phyloP scores from a whole-genome alignment of 2,797 vertebrate genomes.

The Tragelaphus oryx region DNA sequence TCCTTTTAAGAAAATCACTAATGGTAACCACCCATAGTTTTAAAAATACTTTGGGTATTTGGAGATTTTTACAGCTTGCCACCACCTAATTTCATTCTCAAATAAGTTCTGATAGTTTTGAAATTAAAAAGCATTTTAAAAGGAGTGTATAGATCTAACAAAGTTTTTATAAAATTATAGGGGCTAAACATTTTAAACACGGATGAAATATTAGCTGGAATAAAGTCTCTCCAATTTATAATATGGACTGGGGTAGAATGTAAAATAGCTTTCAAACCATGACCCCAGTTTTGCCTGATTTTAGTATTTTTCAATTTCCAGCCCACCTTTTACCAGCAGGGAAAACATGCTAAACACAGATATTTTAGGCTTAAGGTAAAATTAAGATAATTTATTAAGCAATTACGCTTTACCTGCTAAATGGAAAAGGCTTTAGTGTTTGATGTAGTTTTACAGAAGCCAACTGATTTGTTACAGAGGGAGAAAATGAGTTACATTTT shows the following conservation, averaged over 20 bases:
- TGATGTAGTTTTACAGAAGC: not conserved
- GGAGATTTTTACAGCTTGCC: conserved; percentile 3
- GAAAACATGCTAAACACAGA: not conserved
- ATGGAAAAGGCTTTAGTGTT: not conserved
- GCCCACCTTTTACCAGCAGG: conserved; percentile 14
- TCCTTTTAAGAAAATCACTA: conserved; percentile 53
- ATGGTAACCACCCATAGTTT: not conserved
- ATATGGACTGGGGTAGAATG: not conserved
- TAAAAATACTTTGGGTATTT: conserved; percentile 29
- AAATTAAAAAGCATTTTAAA: conserved; percentile 42
- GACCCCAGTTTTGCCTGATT: not conserved
- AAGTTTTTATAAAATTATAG: conserved; percentile 25
- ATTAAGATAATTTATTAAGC: not conserved
- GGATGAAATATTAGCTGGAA: not conserved
- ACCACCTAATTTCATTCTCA: not conserved
- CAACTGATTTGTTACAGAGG: not conserved
- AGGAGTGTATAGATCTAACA: not conserved
- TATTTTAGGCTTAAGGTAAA: conserved; percentile 3
- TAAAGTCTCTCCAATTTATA: not conserved
- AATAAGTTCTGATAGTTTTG: conserved; percentile 34
- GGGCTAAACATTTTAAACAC: not conserved
- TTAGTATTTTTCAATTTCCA: not conserved
- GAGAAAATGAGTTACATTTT: conserved; percentile 12
- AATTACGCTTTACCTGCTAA: not conserved
- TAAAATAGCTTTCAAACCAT: not conserved